Conservation (phyloP, 2,888 invertebrate genomes). For the Sesia apiformis region DNA sequence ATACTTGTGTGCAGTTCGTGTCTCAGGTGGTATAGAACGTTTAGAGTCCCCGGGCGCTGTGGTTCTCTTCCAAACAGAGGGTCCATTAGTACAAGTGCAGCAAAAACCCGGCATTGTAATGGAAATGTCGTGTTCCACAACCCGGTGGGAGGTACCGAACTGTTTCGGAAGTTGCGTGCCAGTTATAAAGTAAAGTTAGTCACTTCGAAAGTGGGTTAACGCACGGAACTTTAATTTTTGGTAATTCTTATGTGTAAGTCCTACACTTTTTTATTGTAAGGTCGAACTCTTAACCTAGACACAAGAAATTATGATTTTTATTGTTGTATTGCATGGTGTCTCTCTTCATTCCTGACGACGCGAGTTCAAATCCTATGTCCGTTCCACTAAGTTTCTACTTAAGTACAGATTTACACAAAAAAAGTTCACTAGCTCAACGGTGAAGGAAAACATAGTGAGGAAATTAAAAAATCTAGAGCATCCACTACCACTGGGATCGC, state of each 20-base stretch:
- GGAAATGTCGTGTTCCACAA: slow-evolving; percentile 37
- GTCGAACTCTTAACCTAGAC: not conserved
- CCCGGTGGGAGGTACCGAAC: slow-evolving; percentile 5
- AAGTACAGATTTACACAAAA: too few relatives aligned
- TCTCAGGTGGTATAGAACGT: not conserved
- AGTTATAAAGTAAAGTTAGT: not conserved
- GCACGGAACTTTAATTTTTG: not conserved
- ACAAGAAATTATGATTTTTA: not conserved
- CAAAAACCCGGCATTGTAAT: slow-evolving; percentile 36
- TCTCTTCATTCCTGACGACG: too few relatives aligned
- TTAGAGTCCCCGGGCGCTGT: slow-evolving; percentile 3
- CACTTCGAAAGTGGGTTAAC: not conserved
- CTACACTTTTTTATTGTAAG: not conserved
- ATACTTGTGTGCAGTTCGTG: not conserved
- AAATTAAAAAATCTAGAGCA: too few relatives aligned
- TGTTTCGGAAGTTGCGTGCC: slow-evolving; percentile 9
- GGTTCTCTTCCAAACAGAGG: slow-evolving; percentile 13
- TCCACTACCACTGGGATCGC: too few relatives aligned
- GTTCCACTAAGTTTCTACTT: too few relatives aligned
- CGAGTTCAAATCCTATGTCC: too few relatives aligned
- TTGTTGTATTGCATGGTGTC: too few relatives aligned
- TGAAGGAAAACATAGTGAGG: too few relatives aligned
- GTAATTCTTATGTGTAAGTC: not conserved
- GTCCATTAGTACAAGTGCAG: slow-evolving; percentile 35
- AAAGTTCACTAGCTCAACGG: too few relatives aligned